Conservation (phyloP, 2,113 vertebrate species). For the Daubentonia madagascariensis region DNA sequence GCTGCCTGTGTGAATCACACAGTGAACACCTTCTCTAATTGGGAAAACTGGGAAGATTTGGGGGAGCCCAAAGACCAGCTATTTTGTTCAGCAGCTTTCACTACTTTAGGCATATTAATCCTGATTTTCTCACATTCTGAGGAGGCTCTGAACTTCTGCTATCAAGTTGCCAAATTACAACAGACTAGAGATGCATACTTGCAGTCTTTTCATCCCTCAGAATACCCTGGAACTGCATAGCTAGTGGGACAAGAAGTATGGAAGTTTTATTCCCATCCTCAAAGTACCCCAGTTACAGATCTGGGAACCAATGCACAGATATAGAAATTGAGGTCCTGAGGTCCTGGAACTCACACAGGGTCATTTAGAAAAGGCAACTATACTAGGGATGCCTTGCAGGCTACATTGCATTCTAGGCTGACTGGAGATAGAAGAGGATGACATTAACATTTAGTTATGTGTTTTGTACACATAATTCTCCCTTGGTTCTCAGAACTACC, state of each 20-base stretch:
- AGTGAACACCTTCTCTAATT: background rate
- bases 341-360: background rate
- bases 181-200: background rate
- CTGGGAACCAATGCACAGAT: background rate
- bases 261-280: background rate
- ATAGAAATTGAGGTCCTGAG: background rate
- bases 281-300: background rate
- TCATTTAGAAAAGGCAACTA: background rate
- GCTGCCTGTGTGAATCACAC: background rate
- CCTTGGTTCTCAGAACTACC: background rate
- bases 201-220: background rate
- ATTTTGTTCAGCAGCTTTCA: background rate
- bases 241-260: background rate
- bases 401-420: background rate
- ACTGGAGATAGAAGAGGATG: background rate
- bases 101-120: background rate
- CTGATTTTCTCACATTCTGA: background rate
- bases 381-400: background rate
- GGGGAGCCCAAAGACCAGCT: background rate
- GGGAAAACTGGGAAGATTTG: background rate
- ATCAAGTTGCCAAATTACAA: background rate
- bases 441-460: background rate
- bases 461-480: background rate
- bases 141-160: background rate
- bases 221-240: background rate